Evolutionary conservation across 2,113 vertebrate genomes (phyloP), one percentile per base, ranked within the genome.

Genomic region (Labeo rohita): DNA sequence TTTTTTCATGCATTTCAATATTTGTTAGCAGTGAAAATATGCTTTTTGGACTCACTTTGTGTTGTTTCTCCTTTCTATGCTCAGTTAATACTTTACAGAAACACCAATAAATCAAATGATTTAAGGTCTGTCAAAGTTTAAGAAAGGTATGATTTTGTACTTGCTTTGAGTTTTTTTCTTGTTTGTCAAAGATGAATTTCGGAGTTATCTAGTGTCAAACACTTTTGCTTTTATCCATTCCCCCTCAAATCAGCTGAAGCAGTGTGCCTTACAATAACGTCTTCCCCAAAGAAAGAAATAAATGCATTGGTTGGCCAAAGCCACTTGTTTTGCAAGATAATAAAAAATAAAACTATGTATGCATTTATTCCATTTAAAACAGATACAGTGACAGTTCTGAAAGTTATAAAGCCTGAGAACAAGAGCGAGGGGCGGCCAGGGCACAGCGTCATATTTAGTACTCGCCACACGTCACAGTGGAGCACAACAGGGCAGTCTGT

Each of bases 401-500:
- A 90, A 90, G 68, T 91, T 88, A 86, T 84, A 85, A 89, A 91
- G 80, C 90, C 88, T 85, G 82, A 65, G 86, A 91, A 91, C 90
- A 92, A 92, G 87, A 91, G 90, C 86, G 86, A 72, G 87, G 87
- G 87, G 88, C 87, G 89, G 89, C 90, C 87, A 86, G 90, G 91
- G 89, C 70, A 59, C 83, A 59, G 84, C 88, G 82, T 87, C 81
- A 61, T 84, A 68, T 89, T 95, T 94, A 91, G 90, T 91, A 95
- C 92, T 91, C 93, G 8, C 63, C 49, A 90, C 93, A 93, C 92
- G 91, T 93, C 91, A 94, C 89, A 84, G 74, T 86, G 90, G 90
- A 92, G 92, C 93, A 94, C 91, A 92, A 94, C 90, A 92, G 91
- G 87, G 90, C 90, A 90, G 90, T 89, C 86, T 90, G 91, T 90